Evolutionary conservation across 2,888 invertebrate species (phyloP), one percentile per base, ranked within the genome.

Genomic region (Physocephala rufipes): DNA sequence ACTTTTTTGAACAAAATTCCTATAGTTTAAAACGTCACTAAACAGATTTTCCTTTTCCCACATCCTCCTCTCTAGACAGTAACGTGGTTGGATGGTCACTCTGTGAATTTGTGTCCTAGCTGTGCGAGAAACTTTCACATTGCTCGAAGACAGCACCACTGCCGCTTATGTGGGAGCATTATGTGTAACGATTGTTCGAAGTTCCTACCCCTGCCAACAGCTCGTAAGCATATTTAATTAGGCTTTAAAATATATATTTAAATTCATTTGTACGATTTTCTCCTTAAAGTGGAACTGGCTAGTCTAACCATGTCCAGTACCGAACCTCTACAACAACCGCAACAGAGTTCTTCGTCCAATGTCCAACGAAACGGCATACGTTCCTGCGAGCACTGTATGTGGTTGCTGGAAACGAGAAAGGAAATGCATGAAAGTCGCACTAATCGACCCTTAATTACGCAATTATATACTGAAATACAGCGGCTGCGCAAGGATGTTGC

Each of bases 71-170:
- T 84, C 1, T 79, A 90, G 88, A 87, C 89, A 71, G 98, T 99
- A 4, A 92, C 94, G 45, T 99, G 99, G 99, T 87, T 96, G 59
- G 95, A 96, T 80, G 99, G 99, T 47, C 91, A 91, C 63, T 93
- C 93, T 68, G 97, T 96, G 0, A 93, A 92, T 74, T 87, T 95
- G 12, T 99, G 99, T 84, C 96, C 96, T 0, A 93, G 91, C 76
- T 99, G 99, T 87, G 94, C 96, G 0, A 92, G 92, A 82, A 89
- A 91, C 61, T 99, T 99, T 86, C 93, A 93, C 80, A 86, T 97
- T 71, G 92, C 96, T 0, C 88, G 95, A 72, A 88, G 99, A 75
- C 95, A 97, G 84, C 99, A 99, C 86, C 99, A 99, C 86, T 99
- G 99, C 82, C 89, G 98, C 74, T 89, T 99, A 3, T 99, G 96